Evolutionary conservation across 2,113 vertebrate species (phyloP).

Genomic region (Zootoca vivipara): DNA sequence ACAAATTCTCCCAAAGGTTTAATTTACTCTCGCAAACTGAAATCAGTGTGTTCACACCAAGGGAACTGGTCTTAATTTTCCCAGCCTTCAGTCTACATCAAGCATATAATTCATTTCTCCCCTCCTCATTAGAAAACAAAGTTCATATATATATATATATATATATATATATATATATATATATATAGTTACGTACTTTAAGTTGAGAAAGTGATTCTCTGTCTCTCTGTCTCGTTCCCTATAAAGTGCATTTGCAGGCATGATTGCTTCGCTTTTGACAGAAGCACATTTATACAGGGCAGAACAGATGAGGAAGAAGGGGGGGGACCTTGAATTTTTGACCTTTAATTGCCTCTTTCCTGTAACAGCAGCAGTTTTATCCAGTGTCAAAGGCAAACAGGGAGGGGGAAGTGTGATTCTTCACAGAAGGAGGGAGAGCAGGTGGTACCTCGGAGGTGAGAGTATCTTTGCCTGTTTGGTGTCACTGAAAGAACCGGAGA

Average conservation of each 20-base stretch:
- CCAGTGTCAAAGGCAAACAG: conserved; percentile 35
- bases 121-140: conserved; percentile 77
- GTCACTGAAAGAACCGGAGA: background rate
- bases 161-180: conserved; percentile 75
- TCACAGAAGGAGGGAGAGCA: conserved; percentile 21
- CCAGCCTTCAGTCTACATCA: conserved; percentile 77
- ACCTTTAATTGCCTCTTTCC: conserved; percentile 68
- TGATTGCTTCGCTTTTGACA: conserved; percentile 59
- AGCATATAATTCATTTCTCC: conserved; percentile 80
- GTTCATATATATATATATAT: conserved; percentile 76
- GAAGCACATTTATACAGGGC: conserved; percentile 48
- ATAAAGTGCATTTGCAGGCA: conserved; percentile 62
- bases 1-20: conserved; percentile 80
- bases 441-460: background rate
- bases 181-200: conserved; percentile 76
- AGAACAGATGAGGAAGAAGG: conserved; percentile 20
- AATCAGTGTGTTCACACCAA: conserved; percentile 76
- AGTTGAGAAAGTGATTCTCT: conserved; percentile 53
- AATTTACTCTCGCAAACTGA: conserved; percentile 79
- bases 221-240: conserved; percentile 5
- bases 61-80: conserved; percentile 80
- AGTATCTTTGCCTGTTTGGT: background rate
- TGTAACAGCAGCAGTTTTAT: conserved; percentile 46
- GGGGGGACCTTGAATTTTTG: conserved; percentile 64
- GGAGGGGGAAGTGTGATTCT: conserved; percentile 11